phyloP scores from a whole-genome alignment of 2,888 invertebrate genomes.

The Leptopterna dolabrata region DNA sequence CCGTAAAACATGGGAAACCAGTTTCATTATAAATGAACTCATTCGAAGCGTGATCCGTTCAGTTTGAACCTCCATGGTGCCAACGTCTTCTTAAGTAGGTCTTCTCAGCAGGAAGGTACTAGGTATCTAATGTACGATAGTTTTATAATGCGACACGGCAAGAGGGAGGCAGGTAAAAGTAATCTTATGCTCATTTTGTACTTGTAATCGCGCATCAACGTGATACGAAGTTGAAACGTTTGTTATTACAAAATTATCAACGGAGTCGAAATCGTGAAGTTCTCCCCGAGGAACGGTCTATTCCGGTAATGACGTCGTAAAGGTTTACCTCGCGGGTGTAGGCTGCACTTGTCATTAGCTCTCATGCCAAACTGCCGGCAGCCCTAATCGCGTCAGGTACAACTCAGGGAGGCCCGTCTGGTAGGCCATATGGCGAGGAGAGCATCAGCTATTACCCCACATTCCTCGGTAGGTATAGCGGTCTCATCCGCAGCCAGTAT shows the following conservation, averaged over 20 bases:
- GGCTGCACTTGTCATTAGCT: background rate
- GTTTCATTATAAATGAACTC: too few relatives aligned
- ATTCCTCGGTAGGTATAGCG: conserved; percentile 2
- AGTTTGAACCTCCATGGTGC: too few relatives aligned
- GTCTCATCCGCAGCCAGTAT: background rate
- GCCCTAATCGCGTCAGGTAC: background rate
- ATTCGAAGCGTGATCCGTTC: too few relatives aligned
- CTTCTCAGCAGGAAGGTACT: too few relatives aligned
- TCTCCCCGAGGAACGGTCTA: background rate
- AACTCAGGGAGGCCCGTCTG: background rate
- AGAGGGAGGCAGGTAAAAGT: background rate
- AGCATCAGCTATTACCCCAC: conserved; percentile 1
- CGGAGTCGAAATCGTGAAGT: background rate
- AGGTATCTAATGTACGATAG: too few relatives aligned
- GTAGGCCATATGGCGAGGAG: conserved; percentile 8
- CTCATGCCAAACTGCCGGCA: background rate
- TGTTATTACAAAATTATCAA: conserved; percentile 7
- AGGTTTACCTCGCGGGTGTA: background rate
- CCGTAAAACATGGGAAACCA: too few relatives aligned
- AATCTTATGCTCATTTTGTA: background rate
- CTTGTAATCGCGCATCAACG: background rate
- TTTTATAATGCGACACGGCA: too few relatives aligned
- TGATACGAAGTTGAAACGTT: background rate
- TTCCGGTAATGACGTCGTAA: background rate
- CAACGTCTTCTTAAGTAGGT: too few relatives aligned